A percentile compares a stretch with the other conserved stretches of the same genome.
Evolutionary conservation across 2,888 invertebrate species (phyloP).

Genomic region (Diaperis boleti): DNA sequence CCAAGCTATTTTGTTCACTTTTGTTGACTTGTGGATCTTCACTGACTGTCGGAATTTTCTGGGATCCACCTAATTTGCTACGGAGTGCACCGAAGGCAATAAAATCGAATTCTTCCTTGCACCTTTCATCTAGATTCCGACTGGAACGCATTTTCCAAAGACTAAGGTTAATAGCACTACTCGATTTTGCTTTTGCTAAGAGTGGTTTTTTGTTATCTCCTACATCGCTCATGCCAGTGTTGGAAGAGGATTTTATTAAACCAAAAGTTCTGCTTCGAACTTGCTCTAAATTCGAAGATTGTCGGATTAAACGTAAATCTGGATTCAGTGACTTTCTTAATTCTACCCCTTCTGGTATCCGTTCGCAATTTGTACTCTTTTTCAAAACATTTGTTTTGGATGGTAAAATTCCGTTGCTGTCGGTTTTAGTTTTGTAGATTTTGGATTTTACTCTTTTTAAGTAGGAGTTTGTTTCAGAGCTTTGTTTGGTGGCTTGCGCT

Average conservation of each 20-base stretch:
- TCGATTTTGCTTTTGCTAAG: conserved; percentile 65
- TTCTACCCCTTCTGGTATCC: conserved; percentile 50
- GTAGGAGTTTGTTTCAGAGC: conserved; percentile 54
- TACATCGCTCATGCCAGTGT: conserved; percentile 50
- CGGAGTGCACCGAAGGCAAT: conserved; percentile 60
- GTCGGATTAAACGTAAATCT: conserved; percentile 61
- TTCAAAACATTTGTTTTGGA: conserved; percentile 59
- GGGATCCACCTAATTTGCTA: conserved; percentile 52
- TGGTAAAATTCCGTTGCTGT: conserved; percentile 55
- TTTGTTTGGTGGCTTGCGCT: conserved; percentile 39
- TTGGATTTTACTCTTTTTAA: conserved; percentile 64
- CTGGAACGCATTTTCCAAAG: conserved; percentile 61
- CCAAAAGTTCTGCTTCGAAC: conserved; percentile 59
- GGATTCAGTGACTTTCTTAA: conserved; percentile 50
- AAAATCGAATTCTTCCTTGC: conserved; percentile 64
- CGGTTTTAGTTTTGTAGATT: conserved; percentile 61
- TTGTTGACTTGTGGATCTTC: conserved; percentile 29
- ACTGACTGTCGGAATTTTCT: conserved; percentile 23
- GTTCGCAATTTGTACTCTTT: conserved; percentile 52
- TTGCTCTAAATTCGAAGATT: conserved; percentile 65
- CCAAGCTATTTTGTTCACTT: conserved; percentile 5
- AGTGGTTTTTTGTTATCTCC: conserved; percentile 56
- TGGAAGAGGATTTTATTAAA: conserved; percentile 48
- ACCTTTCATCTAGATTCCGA: conserved; percentile 60
- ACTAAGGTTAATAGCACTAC: conserved; percentile 65